Conservation (phyloP, 2,888 invertebrate genomes). For the Epinotia nisella region DNA sequence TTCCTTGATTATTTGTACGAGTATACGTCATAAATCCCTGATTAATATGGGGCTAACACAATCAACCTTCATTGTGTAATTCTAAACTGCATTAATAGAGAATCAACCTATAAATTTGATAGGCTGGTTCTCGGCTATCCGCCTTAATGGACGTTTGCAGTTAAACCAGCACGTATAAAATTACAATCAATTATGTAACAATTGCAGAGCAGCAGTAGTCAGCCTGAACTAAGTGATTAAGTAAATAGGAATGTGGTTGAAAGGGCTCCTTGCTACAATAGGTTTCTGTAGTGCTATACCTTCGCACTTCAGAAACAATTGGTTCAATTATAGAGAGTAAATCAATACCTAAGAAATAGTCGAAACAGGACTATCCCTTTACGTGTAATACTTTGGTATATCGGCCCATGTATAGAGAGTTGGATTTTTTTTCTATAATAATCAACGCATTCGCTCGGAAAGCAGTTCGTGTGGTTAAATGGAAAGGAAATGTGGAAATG, state of each 20-base stretch:
- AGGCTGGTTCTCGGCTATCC: not conserved
- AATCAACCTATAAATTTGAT: not conserved
- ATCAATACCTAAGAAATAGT: not conserved
- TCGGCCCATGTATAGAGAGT: no score
- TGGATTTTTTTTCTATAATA: no score
- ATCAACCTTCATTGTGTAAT: no score
- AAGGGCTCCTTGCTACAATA: constrained; percentile 8
- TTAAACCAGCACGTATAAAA: constrained; percentile 11
- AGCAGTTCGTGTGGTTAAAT: no score
- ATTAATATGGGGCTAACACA: no score
- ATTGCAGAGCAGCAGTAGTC: not conserved
- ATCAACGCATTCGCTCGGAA: no score
- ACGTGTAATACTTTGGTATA: no score
- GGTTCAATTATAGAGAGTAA: constrained; percentile 1
- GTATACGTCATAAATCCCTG: no score
- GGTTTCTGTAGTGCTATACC: constrained; percentile 2
- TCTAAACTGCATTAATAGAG: not conserved
- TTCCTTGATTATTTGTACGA: no score
- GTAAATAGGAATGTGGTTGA: not conserved
- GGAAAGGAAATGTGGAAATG: no score
- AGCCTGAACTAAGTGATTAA: constrained; percentile 3
- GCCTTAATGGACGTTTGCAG: constrained; percentile 3
- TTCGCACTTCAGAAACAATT: constrained; percentile 13
- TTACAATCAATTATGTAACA: constrained; percentile 22
- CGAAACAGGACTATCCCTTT: not conserved